Conservation (phyloP, 2,113 vertebrate genomes). For the Anhinga rufa region DNA sequence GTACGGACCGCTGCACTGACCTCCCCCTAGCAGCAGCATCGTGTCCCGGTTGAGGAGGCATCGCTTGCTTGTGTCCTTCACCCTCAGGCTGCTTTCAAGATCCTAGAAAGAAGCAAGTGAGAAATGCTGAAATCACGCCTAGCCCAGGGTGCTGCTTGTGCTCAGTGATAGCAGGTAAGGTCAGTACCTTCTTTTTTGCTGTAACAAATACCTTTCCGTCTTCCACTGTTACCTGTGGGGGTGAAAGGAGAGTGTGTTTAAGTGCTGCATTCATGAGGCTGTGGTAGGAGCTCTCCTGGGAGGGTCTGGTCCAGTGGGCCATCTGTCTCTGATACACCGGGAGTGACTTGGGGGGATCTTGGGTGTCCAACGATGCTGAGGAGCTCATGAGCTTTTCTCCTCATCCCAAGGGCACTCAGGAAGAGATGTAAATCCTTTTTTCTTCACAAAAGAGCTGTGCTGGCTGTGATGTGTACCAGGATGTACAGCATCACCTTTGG, state of each 20-base stretch:
- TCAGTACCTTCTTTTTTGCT: constrained; percentile 73
- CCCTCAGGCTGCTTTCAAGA: constrained; percentile 63
- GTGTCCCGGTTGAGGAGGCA: not conserved
- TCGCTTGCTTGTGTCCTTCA: constrained; percentile 73
- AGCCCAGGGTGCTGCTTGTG: not conserved
- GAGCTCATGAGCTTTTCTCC: not conserved
- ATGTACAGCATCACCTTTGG: not conserved
- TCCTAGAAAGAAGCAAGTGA: constrained; percentile 39
- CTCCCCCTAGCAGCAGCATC: constrained; percentile 50
- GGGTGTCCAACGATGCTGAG: not conserved
- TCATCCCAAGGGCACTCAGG: not conserved
- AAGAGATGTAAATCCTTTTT: not conserved
- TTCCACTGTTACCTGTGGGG: constrained; percentile 78
- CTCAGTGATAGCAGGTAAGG: not conserved
- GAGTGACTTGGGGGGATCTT: not conserved
- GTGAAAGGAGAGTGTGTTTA: not conserved
- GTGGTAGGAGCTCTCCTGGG: not conserved
- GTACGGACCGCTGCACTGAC: constrained; percentile 15
- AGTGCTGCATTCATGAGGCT: not conserved
- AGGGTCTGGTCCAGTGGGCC: not conserved
- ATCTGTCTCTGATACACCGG: not conserved
- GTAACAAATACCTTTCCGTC: constrained; percentile 78
- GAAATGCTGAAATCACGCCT: not conserved
- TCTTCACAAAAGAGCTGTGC: not conserved
- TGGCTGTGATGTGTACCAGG: not conserved